Conservation (phyloP, 2,797 vertebrate genomes). For the Cirrhinus mrigala region DNA sequence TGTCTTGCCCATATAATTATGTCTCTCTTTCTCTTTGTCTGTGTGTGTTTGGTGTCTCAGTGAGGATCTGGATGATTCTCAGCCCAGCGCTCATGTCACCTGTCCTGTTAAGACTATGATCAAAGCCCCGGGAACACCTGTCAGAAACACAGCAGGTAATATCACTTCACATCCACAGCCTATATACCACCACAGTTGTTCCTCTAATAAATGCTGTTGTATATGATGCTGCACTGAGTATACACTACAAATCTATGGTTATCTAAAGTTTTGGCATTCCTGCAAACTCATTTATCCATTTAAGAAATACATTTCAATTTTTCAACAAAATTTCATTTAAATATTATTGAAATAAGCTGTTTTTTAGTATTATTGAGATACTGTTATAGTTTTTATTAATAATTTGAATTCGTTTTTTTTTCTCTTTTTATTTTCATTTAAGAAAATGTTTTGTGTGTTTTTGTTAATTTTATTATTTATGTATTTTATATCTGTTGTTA, state of each 20-base stretch:
- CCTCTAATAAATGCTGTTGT: neutral
- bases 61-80: slow-evolving; percentile 74
- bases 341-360: no score
- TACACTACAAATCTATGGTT: neutral
- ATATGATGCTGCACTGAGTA: neutral
- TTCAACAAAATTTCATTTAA: no score
- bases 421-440: neutral
- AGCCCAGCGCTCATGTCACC: slow-evolving; percentile 63
- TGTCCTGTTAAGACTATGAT: slow-evolving; percentile 74
- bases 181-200: no score
- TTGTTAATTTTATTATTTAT: neutral
- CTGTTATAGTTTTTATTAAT: neutral
- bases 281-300: no score
- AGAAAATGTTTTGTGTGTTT: neutral
- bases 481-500: no score
- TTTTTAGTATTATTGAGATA: no score
- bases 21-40: neutral
- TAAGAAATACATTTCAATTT: no score
- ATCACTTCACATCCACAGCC: no score
- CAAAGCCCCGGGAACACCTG: slow-evolving; percentile 65
- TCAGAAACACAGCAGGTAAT: slow-evolving; percentile 39
- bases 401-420: neutral
- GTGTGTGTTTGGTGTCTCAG: slow-evolving; percentile 69
- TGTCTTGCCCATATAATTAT: neutral
- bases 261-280: neutral